Evolutionary conservation across 2,797 vertebrate genomes (phyloP).

Genomic region (Notamacropus eugenii): DNA sequence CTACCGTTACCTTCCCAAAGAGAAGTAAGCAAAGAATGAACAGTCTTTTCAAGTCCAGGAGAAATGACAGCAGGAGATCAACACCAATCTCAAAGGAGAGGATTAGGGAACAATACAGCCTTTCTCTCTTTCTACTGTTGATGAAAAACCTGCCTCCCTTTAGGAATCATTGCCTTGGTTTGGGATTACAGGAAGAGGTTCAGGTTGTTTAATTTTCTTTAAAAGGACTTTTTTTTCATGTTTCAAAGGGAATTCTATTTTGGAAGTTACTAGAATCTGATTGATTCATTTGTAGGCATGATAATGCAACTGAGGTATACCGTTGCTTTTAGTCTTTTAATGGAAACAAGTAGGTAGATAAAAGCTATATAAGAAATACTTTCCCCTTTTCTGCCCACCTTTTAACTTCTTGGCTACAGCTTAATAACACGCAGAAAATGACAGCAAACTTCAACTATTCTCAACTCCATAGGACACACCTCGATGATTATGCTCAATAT

Average conservation of each 20-base stretch:
- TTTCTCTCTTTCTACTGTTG: constrained; percentile 30
- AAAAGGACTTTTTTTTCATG: constrained; percentile 27
- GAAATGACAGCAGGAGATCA: constrained; percentile 33
- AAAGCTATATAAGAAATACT: constrained; percentile 29
- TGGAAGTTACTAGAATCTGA: constrained; percentile 41
- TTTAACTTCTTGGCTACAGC: constrained; percentile 56
- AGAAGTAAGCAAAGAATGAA: constrained; percentile 29
- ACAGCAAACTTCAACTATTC: constrained; percentile 42
- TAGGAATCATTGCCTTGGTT: constrained; percentile 13
- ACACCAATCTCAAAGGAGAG: constrained; percentile 28
- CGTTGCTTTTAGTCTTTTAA: constrained; percentile 42
- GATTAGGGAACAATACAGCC: not conserved
- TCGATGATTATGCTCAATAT: constrained; percentile 25
- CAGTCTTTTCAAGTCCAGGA: not conserved
- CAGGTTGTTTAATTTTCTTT: not conserved
- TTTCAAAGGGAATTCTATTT: constrained; percentile 46
- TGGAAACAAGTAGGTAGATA: constrained; percentile 18
- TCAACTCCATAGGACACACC: not conserved
- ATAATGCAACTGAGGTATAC: not conserved
- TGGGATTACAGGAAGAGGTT: constrained; percentile 26
- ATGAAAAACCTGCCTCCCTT: constrained; percentile 19
- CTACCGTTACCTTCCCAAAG: not conserved
- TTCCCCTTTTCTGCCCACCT: constrained; percentile 37
- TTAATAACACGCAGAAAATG: constrained; percentile 48
- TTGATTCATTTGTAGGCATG: constrained; percentile 49